Evolutionary conservation across 2,888 invertebrate species (phyloP).

Genomic region (Hypselothyrea guttata): DNA sequence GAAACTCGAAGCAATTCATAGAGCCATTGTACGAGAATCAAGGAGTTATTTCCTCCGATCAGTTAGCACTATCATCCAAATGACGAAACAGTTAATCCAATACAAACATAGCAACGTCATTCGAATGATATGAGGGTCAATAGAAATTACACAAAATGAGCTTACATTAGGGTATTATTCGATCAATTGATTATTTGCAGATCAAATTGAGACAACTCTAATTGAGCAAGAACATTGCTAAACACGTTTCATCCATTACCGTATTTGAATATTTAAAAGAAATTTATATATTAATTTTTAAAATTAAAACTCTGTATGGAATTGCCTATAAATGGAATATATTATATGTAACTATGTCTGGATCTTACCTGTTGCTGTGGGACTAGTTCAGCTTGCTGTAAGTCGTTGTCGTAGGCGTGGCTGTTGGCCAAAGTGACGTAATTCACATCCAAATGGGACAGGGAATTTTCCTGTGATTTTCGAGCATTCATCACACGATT

Average conservation of each 20-base stretch:
- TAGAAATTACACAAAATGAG: too few relatives aligned
- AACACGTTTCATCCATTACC: too few relatives aligned
- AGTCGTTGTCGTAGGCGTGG: conserved; percentile 77
- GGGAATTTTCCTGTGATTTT: conserved; percentile 79
- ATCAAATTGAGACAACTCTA: too few relatives aligned
- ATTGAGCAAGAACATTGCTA: too few relatives aligned
- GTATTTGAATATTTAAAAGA: too few relatives aligned
- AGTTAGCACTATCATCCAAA: not conserved
- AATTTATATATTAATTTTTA: too few relatives aligned
- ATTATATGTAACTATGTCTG: not conserved
- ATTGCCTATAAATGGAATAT: too few relatives aligned
- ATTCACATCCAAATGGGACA: conserved; percentile 81
- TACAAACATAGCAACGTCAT: too few relatives aligned
- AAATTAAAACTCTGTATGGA: too few relatives aligned
- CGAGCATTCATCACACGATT: conserved; percentile 80
- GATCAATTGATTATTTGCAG: too few relatives aligned
- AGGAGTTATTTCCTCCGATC: too few relatives aligned
- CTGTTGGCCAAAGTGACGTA: conserved; percentile 54
- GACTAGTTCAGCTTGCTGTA: conserved; percentile 66
- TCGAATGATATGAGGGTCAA: not conserved
- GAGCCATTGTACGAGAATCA: not conserved
- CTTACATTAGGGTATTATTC: too few relatives aligned
- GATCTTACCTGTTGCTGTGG: conserved; percentile 56
- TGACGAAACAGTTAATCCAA: not conserved
- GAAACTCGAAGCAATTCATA: not conserved